Evolutionary conservation across 2,797 vertebrate species (phyloP).

Genomic region (Heliangelus exortis): DNA sequence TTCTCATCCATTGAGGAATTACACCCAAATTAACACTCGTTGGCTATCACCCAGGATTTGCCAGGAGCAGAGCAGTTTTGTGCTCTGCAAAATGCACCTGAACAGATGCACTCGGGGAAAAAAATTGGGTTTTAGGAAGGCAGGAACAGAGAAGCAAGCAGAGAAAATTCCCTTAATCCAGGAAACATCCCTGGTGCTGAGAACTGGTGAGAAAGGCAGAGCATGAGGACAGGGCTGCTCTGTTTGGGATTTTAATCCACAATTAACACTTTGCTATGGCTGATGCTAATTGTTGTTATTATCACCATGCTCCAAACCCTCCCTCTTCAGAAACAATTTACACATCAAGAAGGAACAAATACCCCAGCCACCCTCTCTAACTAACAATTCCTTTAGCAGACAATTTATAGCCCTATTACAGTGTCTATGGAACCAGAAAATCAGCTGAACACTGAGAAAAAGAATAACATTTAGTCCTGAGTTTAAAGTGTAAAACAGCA

Average conservation of each 20-base stretch:
- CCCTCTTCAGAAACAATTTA: background rate
- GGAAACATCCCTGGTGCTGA: background rate
- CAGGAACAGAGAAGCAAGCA: background rate
- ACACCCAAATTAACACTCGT: background rate
- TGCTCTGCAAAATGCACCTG: background rate
- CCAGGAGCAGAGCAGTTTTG: background rate
- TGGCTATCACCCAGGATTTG: accelerated
- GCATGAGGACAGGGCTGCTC: background rate
- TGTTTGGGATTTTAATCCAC: background rate
- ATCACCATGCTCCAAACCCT: background rate
- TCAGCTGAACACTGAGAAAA: background rate
- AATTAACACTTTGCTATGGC: background rate
- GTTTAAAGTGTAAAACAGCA: background rate
- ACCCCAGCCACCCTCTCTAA: background rate
- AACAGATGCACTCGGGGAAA: accelerated
- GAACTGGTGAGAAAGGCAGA: background rate
- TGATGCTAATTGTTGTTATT: background rate
- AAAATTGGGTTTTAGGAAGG: background rate
- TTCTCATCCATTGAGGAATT: background rate
- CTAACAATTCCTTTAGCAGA: background rate
- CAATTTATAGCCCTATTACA: background rate
- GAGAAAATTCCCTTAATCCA: background rate
- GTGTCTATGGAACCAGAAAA: background rate
- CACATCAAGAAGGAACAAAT: background rate
- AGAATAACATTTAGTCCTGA: background rate